These are phyloP conservation scores for Lethrus apterus DNA, from an alignment of 1,140 invertebrate species.

Conservation along the genomic window DNA sequence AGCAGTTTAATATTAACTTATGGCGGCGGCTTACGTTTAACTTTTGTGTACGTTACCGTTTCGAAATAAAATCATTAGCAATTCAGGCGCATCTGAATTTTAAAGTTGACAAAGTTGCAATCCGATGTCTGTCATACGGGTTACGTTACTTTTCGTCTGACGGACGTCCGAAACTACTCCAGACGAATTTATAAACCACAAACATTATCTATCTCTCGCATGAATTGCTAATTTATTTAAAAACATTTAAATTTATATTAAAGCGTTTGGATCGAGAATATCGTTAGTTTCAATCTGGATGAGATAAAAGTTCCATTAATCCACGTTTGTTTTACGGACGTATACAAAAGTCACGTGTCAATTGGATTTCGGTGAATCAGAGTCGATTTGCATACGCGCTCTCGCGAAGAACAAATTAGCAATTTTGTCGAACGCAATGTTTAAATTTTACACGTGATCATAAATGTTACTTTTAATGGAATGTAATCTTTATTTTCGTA, in stretches of 20 bases:
- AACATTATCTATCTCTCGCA: slow-evolving; percentile 9
- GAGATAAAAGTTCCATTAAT: slow-evolving; percentile 12
- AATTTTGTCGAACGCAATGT: slow-evolving; percentile 1
- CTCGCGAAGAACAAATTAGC: slow-evolving; percentile 12
- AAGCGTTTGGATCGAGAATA: slow-evolving; percentile 5
- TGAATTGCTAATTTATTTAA: slow-evolving; percentile 22
- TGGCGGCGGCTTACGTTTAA: no score
- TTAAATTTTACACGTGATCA: slow-evolving; percentile 14
- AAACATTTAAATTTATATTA: slow-evolving; percentile 18
- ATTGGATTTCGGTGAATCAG: slow-evolving; percentile 12
- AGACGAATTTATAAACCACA: slow-evolving; percentile 17
- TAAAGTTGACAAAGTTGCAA: slow-evolving; percentile 3
- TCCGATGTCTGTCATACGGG: not conserved
- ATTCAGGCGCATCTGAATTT: slow-evolving; percentile 11
- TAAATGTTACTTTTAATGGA: no score
- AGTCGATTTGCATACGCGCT: slow-evolving; percentile 4
- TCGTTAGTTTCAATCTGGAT: slow-evolving; percentile 13
- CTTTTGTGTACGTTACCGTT: no score
- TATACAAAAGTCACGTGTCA: slow-evolving; percentile 16
- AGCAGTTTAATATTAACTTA: no score
- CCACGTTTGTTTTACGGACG: slow-evolving; percentile 15
- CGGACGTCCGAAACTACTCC: not conserved
- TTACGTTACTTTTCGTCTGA: not conserved
- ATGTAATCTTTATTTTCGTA: no score
- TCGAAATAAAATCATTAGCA: no score